Evolutionary conservation across 2,113 vertebrate species (phyloP).

Genomic region (Daboia siamensis): DNA sequence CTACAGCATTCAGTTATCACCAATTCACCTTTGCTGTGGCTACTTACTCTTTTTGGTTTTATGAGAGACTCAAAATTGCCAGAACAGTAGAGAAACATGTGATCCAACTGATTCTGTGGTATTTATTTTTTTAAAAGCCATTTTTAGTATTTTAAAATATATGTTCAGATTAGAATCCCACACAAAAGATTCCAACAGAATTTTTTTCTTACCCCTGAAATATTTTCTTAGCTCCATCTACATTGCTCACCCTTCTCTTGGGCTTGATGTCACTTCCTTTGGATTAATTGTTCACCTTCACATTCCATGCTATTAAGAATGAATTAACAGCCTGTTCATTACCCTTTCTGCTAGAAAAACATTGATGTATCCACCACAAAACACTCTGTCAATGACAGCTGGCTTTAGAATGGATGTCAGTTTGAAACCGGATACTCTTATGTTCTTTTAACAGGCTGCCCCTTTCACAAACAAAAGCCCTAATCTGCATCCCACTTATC

Average conservation of each 20-base stretch:
- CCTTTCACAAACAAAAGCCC: conserved; percentile 54
- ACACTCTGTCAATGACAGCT: conserved; percentile 51
- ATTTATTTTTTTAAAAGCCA: not conserved
- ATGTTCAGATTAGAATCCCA: not conserved
- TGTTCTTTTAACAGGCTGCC: conserved; percentile 59
- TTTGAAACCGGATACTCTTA: conserved; percentile 48
- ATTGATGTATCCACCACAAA: conserved; percentile 61
- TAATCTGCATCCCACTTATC: not conserved
- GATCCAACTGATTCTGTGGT: not conserved
- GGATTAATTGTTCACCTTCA: conserved; percentile 65
- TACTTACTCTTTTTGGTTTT: not conserved
- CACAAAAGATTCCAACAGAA: not conserved
- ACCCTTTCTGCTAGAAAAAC: conserved; percentile 72
- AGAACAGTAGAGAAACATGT: not conserved
- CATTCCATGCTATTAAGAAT: conserved; percentile 70
- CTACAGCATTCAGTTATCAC: not conserved
- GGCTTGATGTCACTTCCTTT: conserved; percentile 63
- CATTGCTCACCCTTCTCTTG: conserved; percentile 55
- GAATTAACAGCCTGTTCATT: conserved; percentile 70
- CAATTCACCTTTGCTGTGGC: not conserved
- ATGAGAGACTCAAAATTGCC: not conserved
- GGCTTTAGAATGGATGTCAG: conserved; percentile 66
- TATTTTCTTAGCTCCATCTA: conserved; percentile 58
- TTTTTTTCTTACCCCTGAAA: conserved; percentile 48
- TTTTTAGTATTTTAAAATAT: not conserved